Conservation (phyloP, 2,113 vertebrate species). For the Porphyrio hochstetteri region DNA sequence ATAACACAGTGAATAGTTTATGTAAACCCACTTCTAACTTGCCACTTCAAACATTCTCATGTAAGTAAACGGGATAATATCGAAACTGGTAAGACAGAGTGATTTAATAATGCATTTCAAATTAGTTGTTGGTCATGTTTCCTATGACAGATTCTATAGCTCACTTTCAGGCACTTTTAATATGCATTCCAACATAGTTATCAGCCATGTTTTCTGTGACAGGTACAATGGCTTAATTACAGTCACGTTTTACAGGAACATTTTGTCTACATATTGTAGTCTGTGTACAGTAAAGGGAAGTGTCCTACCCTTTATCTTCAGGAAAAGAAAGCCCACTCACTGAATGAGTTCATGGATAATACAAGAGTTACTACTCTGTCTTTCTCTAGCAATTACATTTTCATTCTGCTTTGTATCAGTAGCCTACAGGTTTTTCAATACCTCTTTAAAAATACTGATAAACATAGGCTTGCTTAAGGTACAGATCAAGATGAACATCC, state of each 20-base stretch:
- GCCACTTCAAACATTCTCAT: neutral
- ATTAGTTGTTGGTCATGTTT: neutral
- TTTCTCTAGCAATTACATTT: neutral
- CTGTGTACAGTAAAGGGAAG: neutral
- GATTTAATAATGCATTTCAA: constrained; percentile 23
- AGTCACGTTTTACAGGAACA: neutral
- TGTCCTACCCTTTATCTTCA: neutral
- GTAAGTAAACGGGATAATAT: neutral
- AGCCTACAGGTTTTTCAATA: neutral
- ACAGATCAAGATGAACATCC: neutral
- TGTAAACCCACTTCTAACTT: neutral
- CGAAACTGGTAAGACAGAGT: neutral
- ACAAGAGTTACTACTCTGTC: neutral
- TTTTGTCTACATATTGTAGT: neutral
- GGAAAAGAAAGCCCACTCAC: neutral
- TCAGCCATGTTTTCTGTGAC: neutral
- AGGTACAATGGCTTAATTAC: neutral
- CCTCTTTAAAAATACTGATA: neutral
- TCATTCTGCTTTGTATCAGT: neutral
- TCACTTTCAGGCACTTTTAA: neutral
- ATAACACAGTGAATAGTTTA: neutral
- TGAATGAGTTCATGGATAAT: neutral
- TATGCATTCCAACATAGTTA: neutral
- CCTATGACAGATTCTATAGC: neutral
- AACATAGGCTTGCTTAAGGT: neutral